These are phyloP conservation scores for Eumeta japonica DNA, from an alignment of 1,140 invertebrate genomes.

Conservation along the genomic window DNA sequence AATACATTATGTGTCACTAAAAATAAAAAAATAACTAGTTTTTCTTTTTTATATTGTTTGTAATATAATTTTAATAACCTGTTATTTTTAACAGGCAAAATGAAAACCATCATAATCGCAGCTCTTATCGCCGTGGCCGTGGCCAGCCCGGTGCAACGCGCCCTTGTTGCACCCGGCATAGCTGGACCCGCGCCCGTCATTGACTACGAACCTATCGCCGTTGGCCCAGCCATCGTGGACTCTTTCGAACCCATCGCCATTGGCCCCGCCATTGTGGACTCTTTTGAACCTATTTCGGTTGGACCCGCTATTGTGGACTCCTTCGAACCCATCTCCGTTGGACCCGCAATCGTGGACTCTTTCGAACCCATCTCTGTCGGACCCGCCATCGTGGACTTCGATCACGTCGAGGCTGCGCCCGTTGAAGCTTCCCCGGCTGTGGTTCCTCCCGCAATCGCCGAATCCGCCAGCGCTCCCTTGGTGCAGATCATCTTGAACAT, in stretches of 20 bases:
- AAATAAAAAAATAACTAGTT: no score
- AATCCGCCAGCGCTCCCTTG: conserved; percentile 16
- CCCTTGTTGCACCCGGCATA: background rate
- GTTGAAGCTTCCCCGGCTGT: background rate
- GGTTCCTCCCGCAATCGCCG: background rate
- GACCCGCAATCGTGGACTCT: conserved; percentile 14
- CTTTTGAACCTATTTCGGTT: background rate
- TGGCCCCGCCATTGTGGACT: conserved; percentile 12
- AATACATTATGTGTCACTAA: no score
- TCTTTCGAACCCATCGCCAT: conserved; percentile 5
- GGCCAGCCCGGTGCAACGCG: conserved; percentile 2
- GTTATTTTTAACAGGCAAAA: background rate
- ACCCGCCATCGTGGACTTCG: conserved; percentile 7
- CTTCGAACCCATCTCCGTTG: conserved; percentile 9
- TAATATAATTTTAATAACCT: no score
- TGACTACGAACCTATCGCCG: no score
- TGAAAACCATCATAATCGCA: background rate
- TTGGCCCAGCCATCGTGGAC: background rate
- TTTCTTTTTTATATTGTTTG: no score
- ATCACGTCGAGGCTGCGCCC: conserved; percentile 1
- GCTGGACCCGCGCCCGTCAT: no score
- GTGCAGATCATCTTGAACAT: conserved; percentile 39
- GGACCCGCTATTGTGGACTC: conserved; percentile 3
- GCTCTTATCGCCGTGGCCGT: conserved; percentile 1
- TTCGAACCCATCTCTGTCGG: conserved; percentile 6